Base-by-base conservation (phyloP, 92 coral and sea anemone genomes). In the Epizoanthus ramosus region DNA sequence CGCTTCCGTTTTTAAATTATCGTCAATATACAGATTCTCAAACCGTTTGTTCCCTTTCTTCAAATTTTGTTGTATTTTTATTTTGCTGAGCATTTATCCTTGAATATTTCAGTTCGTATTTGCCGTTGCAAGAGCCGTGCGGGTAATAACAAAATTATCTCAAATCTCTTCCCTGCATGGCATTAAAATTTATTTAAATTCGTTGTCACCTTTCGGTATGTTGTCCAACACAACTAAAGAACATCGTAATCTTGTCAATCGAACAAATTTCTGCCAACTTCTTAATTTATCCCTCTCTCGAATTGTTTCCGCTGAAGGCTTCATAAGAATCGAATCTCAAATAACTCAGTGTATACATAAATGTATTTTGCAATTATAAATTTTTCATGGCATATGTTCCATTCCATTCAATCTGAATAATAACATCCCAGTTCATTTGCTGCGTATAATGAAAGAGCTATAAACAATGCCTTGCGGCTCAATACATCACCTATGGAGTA, bases 341-440 rank as follows among this genome's bases (percentile, higher is more conserved):
- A 77, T 39, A 61, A 52, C 71, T 6, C 16, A 37, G 37, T 41
- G 17, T 61, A 61, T 39, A 77, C 59, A 61, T 16, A 39, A 33
- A 61, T 5, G 37, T 76, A 9, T 43, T 75, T 63, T 63, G 39
- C 28, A 77, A 61, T 77, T 77, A 77, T 77, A 77, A 77, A 77
- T 77, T 77, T 77, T 77, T 77, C 71, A 77, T 77, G 43, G 58
- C 71, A 7, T 43, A 39, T 33, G 58, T 77, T 77, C 71, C 68
- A 41, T 61, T 77, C 58, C 17, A 77, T 77, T 77, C 59, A 39
- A 61, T 37, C 71, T 41, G 22, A 43, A 54, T 9, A 21, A 61
- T 19, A 77, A 77, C 82, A 77, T 15, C 39, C 28, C 23, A 77
- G 82, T 77, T 77, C 82, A 77, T 77, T 77, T 77, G 82, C 71